phyloP scores from a whole-genome alignment of 1,140 invertebrate species.

The Drosophila lini region DNA sequence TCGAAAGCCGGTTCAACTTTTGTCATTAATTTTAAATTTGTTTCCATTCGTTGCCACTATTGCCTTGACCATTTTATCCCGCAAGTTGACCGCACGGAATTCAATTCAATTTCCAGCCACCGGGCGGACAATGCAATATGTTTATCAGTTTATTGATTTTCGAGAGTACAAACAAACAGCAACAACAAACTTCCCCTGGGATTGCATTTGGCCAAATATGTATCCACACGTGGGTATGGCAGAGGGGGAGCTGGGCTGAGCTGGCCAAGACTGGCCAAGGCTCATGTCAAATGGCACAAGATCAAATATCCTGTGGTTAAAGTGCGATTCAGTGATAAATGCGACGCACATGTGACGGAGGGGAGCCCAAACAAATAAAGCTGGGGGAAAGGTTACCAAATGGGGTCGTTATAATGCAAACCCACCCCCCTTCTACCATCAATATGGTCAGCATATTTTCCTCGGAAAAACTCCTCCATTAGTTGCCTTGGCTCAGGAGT shows the following conservation, averaged over 20 bases:
- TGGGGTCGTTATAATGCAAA: conserved; percentile 54
- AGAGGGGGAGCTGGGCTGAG: background rate
- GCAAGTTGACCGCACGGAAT: conserved; percentile 37
- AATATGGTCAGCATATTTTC: conserved; percentile 21
- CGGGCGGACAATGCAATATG: conserved; percentile 63
- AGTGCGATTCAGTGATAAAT: conserved; percentile 81
- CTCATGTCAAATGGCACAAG: conserved; percentile 80
- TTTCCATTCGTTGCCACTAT: conserved; percentile 17
- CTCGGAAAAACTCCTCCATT: conserved; percentile 39
- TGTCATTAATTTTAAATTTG: conserved; percentile 54
- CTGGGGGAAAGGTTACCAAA: conserved; percentile 37
- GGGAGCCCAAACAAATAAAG: conserved; percentile 35
- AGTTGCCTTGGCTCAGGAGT: conserved; percentile 38
- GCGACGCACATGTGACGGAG: conserved; percentile 59
- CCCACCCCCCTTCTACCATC: conserved; percentile 12
- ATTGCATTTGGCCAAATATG: conserved; percentile 52
- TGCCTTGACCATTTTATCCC: conserved; percentile 16
- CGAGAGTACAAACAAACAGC: conserved; percentile 48
- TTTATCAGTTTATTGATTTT: conserved; percentile 82
- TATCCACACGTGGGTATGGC: conserved; percentile 39
- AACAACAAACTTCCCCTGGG: background rate
- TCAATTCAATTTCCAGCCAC: conserved; percentile 51
- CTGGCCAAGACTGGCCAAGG: conserved; percentile 42
- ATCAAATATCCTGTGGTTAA: conserved; percentile 83
- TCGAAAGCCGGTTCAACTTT: conserved; percentile 24